phyloP scores from a whole-genome alignment of 1,140 invertebrate genomes.

The Meteorus sp. region DNA sequence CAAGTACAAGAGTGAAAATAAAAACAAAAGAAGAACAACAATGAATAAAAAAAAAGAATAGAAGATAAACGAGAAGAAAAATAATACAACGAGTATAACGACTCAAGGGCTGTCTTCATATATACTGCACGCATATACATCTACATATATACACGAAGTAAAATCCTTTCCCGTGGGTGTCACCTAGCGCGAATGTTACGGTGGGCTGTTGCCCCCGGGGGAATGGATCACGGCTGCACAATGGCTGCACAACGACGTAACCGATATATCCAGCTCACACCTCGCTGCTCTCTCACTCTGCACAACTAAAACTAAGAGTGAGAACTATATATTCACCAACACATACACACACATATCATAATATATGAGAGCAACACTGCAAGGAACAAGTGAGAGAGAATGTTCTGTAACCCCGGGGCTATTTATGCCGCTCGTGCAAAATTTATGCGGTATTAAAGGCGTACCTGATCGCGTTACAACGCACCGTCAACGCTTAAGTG shows the following conservation, averaged over 20 bases:
- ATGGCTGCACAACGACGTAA: slow-evolving; percentile 13
- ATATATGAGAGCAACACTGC: not conserved
- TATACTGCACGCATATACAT: not conserved
- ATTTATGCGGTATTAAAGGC: slow-evolving; percentile 18
- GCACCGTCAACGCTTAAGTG: not conserved
- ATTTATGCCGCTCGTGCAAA: slow-evolving; percentile 14
- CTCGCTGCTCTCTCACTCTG: no score
- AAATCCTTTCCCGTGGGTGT: slow-evolving; percentile 19
- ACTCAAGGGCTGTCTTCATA: not conserved
- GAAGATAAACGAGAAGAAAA: not conserved
- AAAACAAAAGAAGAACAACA: slow-evolving; percentile 1
- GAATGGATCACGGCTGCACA: slow-evolving; percentile 11
- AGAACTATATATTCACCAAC: not conserved
- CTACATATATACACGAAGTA: not conserved
- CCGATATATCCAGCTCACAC: no score
- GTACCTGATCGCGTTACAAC: slow-evolving; percentile 17
- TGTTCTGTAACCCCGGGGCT: slow-evolving; percentile 15
- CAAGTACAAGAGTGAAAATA: not conserved
- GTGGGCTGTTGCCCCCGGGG: not conserved
- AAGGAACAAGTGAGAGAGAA: no score
- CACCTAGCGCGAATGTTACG: slow-evolving; percentile 7
- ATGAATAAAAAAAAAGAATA: not conserved
- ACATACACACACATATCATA: not conserved
- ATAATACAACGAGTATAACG: not conserved
- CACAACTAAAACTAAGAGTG: no score